Evolutionary conservation across 2,113 vertebrate species (phyloP).

Genomic region (Ophiodon elongatus): DNA sequence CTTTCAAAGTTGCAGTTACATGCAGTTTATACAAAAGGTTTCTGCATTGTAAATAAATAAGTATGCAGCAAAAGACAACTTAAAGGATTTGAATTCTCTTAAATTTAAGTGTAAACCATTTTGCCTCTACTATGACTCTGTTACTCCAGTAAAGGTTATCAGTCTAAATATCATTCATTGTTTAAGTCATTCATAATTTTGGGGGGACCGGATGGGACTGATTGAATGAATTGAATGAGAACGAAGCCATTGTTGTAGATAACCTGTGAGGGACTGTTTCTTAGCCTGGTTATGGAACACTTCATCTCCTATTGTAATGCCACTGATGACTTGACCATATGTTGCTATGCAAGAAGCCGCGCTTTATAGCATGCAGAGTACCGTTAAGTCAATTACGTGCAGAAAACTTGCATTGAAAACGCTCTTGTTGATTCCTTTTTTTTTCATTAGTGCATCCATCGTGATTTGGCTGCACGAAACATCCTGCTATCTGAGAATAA

Average conservation of each 20-base stretch:
- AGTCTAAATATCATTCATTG: conserved; percentile 23
- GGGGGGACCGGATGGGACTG: conserved; percentile 55
- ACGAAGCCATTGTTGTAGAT: conserved; percentile 64
- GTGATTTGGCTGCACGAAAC: conserved; percentile 93
- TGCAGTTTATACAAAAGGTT: background rate
- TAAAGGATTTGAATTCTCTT: background rate
- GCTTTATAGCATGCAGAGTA: conserved; percentile 28
- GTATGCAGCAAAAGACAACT: background rate
- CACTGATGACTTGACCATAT: conserved; percentile 68
- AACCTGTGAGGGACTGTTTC: conserved; percentile 31
- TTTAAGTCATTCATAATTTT: conserved; percentile 63
- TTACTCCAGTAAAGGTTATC: background rate
- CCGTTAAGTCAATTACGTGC: conserved; percentile 11
- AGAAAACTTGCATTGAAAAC: conserved; percentile 5
- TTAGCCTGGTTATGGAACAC: conserved; percentile 47
- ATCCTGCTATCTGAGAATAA: conserved; percentile 96
- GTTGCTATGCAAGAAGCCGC: conserved; percentile 46
- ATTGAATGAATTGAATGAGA: conserved; percentile 56
- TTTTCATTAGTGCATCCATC: conserved; percentile 90
- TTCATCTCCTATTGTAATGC: conserved; percentile 59
- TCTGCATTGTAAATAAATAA: background rate
- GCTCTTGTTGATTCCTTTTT: background rate
- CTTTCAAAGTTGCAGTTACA: background rate
- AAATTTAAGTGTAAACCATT: background rate
- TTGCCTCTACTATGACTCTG: conserved; percentile 4